Evolutionary conservation across 2,113 vertebrate species (phyloP).

Genomic region (Anser brachyrhynchus): DNA sequence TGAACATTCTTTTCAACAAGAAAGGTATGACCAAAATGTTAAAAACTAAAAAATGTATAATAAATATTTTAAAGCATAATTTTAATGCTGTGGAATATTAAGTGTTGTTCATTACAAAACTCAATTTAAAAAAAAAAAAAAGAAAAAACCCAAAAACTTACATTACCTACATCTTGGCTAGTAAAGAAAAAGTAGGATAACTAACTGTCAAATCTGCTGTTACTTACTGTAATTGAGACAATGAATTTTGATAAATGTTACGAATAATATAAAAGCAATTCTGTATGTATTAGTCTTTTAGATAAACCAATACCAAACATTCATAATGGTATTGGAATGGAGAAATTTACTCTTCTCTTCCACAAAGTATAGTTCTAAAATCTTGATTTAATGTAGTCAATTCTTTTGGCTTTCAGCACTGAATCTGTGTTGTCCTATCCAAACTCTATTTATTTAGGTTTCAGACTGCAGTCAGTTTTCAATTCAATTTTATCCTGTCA

Average conservation of each 20-base stretch:
- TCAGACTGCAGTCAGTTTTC: background rate
- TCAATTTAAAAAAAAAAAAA: background rate
- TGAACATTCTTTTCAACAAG: background rate
- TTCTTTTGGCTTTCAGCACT: background rate
- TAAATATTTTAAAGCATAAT: background rate
- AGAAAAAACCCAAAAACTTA: no score
- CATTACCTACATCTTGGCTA: background rate
- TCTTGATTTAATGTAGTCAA: background rate
- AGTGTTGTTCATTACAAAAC: background rate
- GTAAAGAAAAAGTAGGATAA: background rate
- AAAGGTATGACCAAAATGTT: background rate
- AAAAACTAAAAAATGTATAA: background rate
- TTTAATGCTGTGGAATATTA: background rate
- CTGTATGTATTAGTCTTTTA: background rate
- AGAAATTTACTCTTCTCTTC: background rate
- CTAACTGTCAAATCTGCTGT: background rate
- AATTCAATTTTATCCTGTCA: background rate
- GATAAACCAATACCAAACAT: background rate
- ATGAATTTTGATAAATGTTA: background rate
- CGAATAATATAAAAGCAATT: background rate
- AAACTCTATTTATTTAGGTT: background rate
- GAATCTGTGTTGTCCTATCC: background rate
- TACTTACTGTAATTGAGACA: background rate
- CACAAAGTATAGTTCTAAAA: background rate
- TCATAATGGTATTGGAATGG: background rate